A percentile compares a stretch with the other conserved stretches of the same genome.
Evolutionary conservation across 53 echinoderm and acorn worm species (phyloP).

Genomic region (Apostichopus leukothele): DNA sequence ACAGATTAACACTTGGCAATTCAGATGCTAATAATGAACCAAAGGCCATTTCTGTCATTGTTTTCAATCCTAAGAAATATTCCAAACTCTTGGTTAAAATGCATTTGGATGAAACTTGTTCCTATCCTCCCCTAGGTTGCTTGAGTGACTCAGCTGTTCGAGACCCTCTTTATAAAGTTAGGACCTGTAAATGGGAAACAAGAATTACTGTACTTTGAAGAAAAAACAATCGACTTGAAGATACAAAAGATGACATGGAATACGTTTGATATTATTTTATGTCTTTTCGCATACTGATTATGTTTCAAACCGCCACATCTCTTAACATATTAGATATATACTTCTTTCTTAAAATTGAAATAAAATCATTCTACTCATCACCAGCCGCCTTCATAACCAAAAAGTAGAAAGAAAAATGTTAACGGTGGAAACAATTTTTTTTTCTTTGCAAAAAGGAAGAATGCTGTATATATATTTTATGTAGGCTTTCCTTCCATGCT

Average conservation of each 20-base stretch:
- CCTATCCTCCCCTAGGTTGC: no score
- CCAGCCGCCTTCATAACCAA: constrained; percentile 23
- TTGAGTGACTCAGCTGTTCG: no score
- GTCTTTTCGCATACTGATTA: constrained; percentile 43
- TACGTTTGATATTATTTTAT: not conserved
- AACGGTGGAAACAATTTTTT: constrained; percentile 32
- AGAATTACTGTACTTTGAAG: no score
- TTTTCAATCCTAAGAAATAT: no score
- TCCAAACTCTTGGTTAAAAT: no score
- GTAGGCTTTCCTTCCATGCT: constrained; percentile 31
- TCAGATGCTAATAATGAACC: no score
- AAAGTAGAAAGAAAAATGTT: constrained; percentile 33
- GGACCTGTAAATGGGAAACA: no score
- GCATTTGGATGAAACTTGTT: no score
- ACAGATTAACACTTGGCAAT: no score
- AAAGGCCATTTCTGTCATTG: no score
- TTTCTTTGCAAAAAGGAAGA: constrained; percentile 15
- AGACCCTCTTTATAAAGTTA: no score
- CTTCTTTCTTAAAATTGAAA: constrained; percentile 27
- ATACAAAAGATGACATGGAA: not conserved
- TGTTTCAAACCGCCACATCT: constrained; percentile 46
- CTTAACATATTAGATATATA: constrained; percentile 36
- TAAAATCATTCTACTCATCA: constrained; percentile 37
- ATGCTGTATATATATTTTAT: constrained; percentile 34
- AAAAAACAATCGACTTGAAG: no score